These are phyloP conservation scores for Malacosoma neustria DNA, from an alignment of 2,888 invertebrate genomes.

Conservation along the genomic window DNA sequence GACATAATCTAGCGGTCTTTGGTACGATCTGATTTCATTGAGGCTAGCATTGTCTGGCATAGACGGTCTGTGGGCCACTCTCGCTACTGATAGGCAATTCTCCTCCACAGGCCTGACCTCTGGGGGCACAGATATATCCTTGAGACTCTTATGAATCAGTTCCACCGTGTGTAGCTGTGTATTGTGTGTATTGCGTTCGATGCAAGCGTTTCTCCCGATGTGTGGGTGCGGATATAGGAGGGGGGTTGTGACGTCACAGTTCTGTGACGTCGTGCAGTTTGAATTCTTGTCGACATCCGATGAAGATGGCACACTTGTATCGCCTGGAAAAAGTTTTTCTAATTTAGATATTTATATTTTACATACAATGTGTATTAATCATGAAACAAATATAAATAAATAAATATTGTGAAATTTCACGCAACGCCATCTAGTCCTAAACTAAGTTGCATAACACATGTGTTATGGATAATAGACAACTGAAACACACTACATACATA, in stretches of 20 bases:
- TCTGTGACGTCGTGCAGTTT: constrained; percentile 32
- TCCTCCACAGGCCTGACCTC: constrained; percentile 30
- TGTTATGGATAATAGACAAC: no score
- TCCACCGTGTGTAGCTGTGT: constrained; percentile 67
- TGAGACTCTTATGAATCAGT: constrained; percentile 78
- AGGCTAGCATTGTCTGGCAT: constrained; percentile 38
- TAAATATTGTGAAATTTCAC: no score
- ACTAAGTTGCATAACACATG: no score
- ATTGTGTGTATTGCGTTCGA: constrained; percentile 80
- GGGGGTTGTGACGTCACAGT: constrained; percentile 61
- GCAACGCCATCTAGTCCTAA: no score
- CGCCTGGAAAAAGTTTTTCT: constrained; percentile 13
- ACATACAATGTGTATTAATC: no score
- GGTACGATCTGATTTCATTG: constrained; percentile 53
- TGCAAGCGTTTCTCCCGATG: constrained; percentile 91
- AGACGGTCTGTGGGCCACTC: constrained; percentile 27
- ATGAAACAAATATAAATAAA: no score
- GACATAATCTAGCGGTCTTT: constrained; percentile 76
- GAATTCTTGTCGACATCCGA: constrained; percentile 52
- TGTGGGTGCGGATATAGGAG: constrained; percentile 80
- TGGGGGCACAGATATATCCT: constrained; percentile 53
- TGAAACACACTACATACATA: no score
- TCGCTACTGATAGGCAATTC: constrained; percentile 51
- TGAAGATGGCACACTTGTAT: constrained; percentile 15
- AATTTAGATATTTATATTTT: constrained; percentile 6